Base-by-base conservation (phyloP, 2,113 vertebrate species). In the Sterrhoptilus dennistouni region DNA sequence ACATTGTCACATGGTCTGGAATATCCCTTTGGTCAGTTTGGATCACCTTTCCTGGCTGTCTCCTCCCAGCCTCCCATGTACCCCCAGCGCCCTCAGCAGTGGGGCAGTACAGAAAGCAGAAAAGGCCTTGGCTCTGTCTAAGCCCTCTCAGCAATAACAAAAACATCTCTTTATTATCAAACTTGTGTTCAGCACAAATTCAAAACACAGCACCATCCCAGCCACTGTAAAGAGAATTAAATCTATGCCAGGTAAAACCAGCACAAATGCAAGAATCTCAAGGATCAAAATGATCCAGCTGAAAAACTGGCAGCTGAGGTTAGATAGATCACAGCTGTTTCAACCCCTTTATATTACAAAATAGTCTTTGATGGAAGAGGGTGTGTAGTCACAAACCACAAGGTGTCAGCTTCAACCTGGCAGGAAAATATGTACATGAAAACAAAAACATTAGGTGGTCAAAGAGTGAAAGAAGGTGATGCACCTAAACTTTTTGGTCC, bases 31-130 rank as follows among this genome's bases (percentile, higher is more conserved):
- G 59, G 35, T 36, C 25, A 50, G 2, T 7, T 72, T 1, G 31
- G 31, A 31, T 33, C 25, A 33, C 2, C 35, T 0, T 21, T 42
- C 44, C 31, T 3, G 5, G 8, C n/a, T 64, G 17, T 28, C 44
- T 11, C 35, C 17, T 50, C 21, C 25, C 42, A 57, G 1, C 21
- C 11, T 31, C 17, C 29, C 49, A 35, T 0, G 1, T 19, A 21
- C 6, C 2, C 4, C 20, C 24, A 40, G 25, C 10, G 7, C 2
- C 25, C 35, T 88, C 14, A 12, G 28, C 35, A 22, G 17, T 4
- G 6, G 27, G 31, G 14, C 21, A 42, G 17, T 14, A 20, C 3
- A 6, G 71, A 40, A 49, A 25, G 31, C 25, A 88, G 59, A 50
- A 80, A 56, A 80, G 12, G 9, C 16, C 16, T 40, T 71, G 49